Percentiles rank a stretch among this genome's conserved stretches.
Evolutionary conservation across 2,888 invertebrate genomes (phyloP).

Genomic region (Sipunculus nudus): DNA sequence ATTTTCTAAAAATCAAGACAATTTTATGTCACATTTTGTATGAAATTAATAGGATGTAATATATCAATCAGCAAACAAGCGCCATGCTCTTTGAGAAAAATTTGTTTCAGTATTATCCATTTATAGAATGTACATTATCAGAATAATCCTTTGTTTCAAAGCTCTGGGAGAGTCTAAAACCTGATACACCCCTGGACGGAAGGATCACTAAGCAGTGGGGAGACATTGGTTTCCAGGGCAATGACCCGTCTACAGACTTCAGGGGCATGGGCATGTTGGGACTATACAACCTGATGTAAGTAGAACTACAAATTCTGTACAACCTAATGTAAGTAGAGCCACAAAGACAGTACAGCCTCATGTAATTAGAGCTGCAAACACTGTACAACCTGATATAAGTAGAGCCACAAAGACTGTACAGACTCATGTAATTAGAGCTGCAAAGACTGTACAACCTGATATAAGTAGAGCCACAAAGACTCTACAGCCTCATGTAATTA

Average conservation of each 20-base stretch:
- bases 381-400: neutral
- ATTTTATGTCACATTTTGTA: too few relatives aligned
- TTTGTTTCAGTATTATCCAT: too few relatives aligned
- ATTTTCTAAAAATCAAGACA: too few relatives aligned
- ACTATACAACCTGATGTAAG: constrained; percentile 84
- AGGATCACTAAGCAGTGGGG: constrained; percentile 94
- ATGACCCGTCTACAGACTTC: constrained; percentile 98
- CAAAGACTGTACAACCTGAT: neutral
- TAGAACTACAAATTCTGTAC: constrained; percentile 4
- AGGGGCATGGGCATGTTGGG: constrained; percentile 97
- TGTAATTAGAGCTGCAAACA: constrained; percentile 70
- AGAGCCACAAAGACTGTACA: too few relatives aligned
- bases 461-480: too few relatives aligned
- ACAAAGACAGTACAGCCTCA: constrained; percentile 88
- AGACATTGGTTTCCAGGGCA: constrained; percentile 95
- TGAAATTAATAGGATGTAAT: too few relatives aligned
- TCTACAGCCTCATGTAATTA: constrained; percentile 84
- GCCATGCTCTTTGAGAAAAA: too few relatives aligned
- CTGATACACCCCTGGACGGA: constrained; percentile 76
- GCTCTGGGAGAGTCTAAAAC: constrained; percentile 85
- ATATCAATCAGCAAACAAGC: too few relatives aligned
- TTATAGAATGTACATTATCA: neutral
- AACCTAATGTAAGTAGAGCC: neutral
- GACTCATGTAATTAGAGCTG: constrained; percentile 79
- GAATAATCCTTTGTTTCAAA: constrained; percentile 42